A percentile compares a stretch with the other conserved stretches of the same genome.
phyloP scores from a whole-genome alignment of 2,113 vertebrate genomes.

The Pygoscelis antarcticus region DNA sequence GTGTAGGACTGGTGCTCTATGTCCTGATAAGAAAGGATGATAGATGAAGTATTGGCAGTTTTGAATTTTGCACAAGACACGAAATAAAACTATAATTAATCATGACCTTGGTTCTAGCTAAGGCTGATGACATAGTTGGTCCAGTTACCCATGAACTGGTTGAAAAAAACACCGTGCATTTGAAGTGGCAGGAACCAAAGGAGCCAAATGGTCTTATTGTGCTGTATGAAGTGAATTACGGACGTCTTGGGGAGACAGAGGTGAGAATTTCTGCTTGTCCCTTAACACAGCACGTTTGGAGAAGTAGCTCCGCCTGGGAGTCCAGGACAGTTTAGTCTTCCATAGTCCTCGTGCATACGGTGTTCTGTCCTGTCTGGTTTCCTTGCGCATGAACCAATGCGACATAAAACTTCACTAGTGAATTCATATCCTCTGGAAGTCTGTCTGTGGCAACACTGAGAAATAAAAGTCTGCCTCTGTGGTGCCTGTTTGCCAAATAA shows the following conservation, averaged over 20 bases:
- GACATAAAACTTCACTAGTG: not conserved
- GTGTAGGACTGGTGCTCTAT: accelerated
- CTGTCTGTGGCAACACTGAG: not conserved
- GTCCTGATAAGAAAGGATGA: not conserved
- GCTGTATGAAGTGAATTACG: constrained; percentile 93
- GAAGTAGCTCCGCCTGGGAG: not conserved
- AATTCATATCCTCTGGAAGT: not conserved
- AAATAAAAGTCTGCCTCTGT: not conserved
- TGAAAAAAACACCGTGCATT: constrained; percentile 81
- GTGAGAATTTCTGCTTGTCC: constrained; percentile 69
- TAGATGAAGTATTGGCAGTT: not conserved
- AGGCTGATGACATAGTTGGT: constrained; percentile 89
- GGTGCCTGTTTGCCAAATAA: accelerated
- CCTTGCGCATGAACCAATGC: not conserved
- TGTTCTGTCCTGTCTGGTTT: not conserved
- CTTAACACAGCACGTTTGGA: not conserved
- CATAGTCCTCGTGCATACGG: accelerated
- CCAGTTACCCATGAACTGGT: constrained; percentile 82
- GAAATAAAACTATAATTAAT: not conserved
- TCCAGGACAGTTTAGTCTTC: not conserved
- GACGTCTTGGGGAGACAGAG: constrained; percentile 85
- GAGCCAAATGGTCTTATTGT: constrained; percentile 94
- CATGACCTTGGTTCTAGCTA: constrained; percentile 72
- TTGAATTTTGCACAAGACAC: not conserved
- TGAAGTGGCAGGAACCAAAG: constrained; percentile 88